Base-by-base conservation (phyloP, 2,113 vertebrate species). In the Suricata suricatta region DNA sequence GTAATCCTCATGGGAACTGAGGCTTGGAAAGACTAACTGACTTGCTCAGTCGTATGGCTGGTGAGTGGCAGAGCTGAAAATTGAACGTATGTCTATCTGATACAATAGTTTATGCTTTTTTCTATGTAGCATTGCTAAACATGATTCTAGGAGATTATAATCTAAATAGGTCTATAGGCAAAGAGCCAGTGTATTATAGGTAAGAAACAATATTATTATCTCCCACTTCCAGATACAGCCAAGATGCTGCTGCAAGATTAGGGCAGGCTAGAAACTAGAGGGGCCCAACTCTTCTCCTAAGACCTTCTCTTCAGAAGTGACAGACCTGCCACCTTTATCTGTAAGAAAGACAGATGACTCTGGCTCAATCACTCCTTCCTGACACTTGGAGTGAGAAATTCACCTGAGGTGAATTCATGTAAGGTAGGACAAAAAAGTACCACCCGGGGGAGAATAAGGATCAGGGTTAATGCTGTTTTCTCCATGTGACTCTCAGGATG, bases 141-240 rank as follows among this genome's bases (percentile, higher is more conserved):
- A 54, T 1, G 57, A 15, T 94, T 92, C 69, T 79, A 60, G 88
- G 74, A 90, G 88, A 96, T 88, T 90, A 76, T 69, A 84, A 96
- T 96, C 95, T 96, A 96, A 97, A 97, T 97, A 93, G 54, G 82
- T 97, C 89, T 97, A 52, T 16, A 82, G 76, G 33, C 57, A 81
- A 85, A 93, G 41, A 97, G 35, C 76, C 92, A 93, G 50, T 96
- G 71, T 81, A 96, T 95, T 80, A 33, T 47, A 93, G 93, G 94
- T 97, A 95, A 94, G 93, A 95, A 91, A 74, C 31, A 44, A 19
- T 91, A 50, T 76, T 91, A 60, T 81, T 95, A 97, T 97, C 71
- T 96, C 77, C 15, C 31, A 38, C 93, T 88, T 96, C 15, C 76
- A 90, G 85, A 76, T 94, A 94, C 21, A 76, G 69, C 64, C 85